Evolutionary conservation across 2,113 vertebrate genomes (phyloP), one percentile per base, ranked within the genome.

Genomic region (Desmodus rotundus): DNA sequence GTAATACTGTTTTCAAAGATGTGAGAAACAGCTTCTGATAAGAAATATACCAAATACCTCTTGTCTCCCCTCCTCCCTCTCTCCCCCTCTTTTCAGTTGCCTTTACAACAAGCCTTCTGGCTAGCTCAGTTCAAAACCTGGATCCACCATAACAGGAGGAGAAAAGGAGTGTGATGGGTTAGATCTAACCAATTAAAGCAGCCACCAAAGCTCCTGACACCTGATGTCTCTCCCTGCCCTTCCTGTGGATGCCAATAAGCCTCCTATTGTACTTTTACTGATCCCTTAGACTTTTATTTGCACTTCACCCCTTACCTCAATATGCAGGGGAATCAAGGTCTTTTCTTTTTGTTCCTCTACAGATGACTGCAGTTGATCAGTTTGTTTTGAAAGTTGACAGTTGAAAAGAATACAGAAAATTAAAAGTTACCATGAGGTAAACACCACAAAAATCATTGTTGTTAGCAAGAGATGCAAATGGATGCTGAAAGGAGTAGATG

Each of bases 311-410:
- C 5, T 73, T 11, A 54, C 24, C 50, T 87, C 41, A 19, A 33
- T 22, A 52, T 19, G 7, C 7, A 89, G 81, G 45, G 33, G n/a
- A 82, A 45, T 56, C 33, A 20, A 67, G 15, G 17, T 12, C 47
- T 89, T 78, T 89, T 78, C 24, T 24, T 83, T 87, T 67, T 77
- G 17, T 22, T 81, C 15, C 38, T 76, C 6, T 63, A 41, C 5
- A 43, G 61, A 90, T 16, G 36, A 87, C 70, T 87, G 8, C 10
- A 87, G 2, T 26, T 43, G 31, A 90, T 78, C 52, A 90, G 4
- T 87, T 93, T 87, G 16, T 67, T 87, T 91, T 93, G 41, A 77
- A 96, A 78, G 14, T 74, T 68, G 76, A 87, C 45, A 84, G 3
- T 50, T 78, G 31, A 63, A 43, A 33, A 36, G 20, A 87, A 91